These are phyloP conservation scores for Lagria hirta DNA, from an alignment of 2,888 invertebrate genomes.

Conservation along the genomic window DNA sequence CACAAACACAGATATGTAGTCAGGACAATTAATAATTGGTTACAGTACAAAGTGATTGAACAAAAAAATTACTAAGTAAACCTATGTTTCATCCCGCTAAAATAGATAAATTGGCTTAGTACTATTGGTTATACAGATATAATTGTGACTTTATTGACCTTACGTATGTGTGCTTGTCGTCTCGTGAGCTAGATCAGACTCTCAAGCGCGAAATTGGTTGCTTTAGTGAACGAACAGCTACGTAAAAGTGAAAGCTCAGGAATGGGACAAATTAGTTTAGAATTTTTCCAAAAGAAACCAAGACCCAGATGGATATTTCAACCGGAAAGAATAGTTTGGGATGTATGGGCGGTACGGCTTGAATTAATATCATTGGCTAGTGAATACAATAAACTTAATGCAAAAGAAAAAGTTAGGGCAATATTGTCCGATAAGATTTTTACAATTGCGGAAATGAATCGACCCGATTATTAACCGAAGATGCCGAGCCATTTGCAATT, in stretches of 20 bases:
- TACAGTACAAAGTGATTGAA: no score
- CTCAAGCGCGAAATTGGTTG: constrained; percentile 74
- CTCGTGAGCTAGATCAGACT: constrained; percentile 70
- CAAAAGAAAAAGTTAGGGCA: constrained; percentile 85
- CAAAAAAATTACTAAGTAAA: no score
- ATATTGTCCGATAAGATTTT: constrained; percentile 90
- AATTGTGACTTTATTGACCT: constrained; percentile 97
- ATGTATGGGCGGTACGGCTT: constrained; percentile 94
- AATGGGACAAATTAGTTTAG: constrained; percentile 84
- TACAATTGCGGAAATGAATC: constrained; percentile 94
- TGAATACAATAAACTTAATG: constrained; percentile 84
- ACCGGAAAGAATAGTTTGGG: constrained; percentile 95
- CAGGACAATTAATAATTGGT: no score
- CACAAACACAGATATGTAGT: no score
- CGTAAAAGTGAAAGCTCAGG: constrained; percentile 68
- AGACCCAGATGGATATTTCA: constrained; percentile 87
- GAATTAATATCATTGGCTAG: constrained; percentile 83
- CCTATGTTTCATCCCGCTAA: no score
- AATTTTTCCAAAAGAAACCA: constrained; percentile 92
- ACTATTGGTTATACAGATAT: constrained; percentile 95
- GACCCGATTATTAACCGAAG: constrained; percentile 94
- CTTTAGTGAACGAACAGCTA: constrained; percentile 76
- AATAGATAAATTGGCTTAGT: no score
- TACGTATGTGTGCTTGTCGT: constrained; percentile 94
- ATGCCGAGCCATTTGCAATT: constrained; percentile 92